phyloP scores from a whole-genome alignment of 2,888 invertebrate genomes.

The Sussaba pulchella region DNA sequence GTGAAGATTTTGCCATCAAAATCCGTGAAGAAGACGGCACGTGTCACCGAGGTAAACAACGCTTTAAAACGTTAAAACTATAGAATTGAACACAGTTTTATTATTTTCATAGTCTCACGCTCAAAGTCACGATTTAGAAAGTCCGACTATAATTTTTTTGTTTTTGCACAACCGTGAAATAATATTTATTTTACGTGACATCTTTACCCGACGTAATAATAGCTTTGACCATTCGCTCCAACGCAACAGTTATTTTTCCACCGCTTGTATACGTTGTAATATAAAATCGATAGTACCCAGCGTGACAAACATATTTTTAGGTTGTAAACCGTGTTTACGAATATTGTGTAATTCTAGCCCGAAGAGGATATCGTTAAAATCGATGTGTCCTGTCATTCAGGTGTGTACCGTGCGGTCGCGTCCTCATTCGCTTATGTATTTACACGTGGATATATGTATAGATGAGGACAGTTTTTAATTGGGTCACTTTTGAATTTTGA shows the following conservation, averaged over 20 bases:
- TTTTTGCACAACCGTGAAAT: not conserved
- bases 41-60: not conserved
- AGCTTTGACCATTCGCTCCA: not conserved
- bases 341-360: not conserved
- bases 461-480: too few species aligned
- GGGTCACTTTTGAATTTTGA: too few species aligned
- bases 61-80: not conserved
- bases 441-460: conserved; percentile 13
- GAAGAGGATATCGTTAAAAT: not conserved
- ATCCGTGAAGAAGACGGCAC: not conserved
- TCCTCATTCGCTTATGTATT: conserved; percentile 20
- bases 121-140: not conserved
- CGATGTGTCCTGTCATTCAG: conserved; percentile 18
- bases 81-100: not conserved
- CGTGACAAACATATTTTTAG: not conserved
- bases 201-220: not conserved
- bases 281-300: not conserved
- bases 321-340: not conserved
- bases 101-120: conserved; percentile 4
- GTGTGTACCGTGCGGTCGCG: conserved; percentile 13
- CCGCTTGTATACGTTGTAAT: not conserved
- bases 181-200: not conserved
- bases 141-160: not conserved
- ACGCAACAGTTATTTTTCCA: conserved; percentile 8
- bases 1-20: not conserved